A percentile compares a stretch with the other conserved stretches of the same genome.
These are phyloP conservation scores for Limosa lapponica DNA, from an alignment of 2,797 vertebrate genomes.

Conservation along the genomic window DNA sequence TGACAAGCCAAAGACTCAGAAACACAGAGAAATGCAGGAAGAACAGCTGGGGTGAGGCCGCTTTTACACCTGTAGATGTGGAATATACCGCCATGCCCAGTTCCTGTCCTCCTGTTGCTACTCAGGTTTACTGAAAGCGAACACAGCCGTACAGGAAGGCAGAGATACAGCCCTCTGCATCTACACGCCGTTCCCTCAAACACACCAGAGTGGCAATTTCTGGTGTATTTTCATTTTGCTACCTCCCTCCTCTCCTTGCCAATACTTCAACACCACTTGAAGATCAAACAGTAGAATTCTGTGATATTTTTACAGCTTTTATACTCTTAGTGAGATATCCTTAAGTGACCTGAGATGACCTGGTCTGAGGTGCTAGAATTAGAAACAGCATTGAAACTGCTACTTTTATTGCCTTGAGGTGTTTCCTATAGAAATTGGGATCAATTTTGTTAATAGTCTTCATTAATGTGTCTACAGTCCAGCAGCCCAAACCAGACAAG, in stretches of 20 bases:
- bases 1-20: background rate
- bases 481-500: background rate
- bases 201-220: background rate
- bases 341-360: background rate
- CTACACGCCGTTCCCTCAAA: background rate
- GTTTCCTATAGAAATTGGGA: background rate
- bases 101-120: background rate
- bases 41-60: background rate
- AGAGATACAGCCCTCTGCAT: background rate
- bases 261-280: background rate
- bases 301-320: background rate
- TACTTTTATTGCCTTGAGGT: background rate
- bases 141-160: background rate
- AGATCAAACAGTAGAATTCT: background rate
- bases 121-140: background rate
- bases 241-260: background rate
- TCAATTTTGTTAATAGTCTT: background rate
- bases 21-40: background rate
- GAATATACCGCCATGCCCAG: rapidly evolving
- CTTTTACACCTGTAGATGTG: background rate
- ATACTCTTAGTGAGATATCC: background rate
- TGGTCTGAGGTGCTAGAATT: background rate
- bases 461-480: background rate
- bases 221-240: background rate
- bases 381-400: background rate